These are phyloP conservation scores for Pipra filicauda DNA, from an alignment of 2,113 vertebrate species.

Conservation along the genomic window DNA sequence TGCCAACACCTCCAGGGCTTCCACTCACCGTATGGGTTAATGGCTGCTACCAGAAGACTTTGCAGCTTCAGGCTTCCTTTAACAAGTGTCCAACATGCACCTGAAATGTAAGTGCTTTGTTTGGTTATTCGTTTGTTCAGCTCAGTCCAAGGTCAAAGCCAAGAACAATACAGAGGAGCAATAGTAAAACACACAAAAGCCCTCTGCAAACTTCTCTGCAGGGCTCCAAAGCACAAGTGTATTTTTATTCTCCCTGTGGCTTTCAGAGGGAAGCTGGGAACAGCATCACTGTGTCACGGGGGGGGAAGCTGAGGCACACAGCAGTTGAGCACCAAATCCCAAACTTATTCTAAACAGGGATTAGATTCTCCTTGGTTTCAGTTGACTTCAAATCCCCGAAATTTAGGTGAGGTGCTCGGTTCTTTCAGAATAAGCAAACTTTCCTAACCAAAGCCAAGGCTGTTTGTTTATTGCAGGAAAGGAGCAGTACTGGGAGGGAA, in stretches of 20 bases:
- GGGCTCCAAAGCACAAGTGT: neutral
- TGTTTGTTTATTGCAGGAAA: neutral
- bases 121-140: neutral
- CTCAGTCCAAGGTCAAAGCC: slow-evolving; percentile 42
- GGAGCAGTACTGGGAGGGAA: neutral
- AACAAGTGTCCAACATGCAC: slow-evolving; percentile 4
- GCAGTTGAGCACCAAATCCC: neutral
- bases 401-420: neutral
- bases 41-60: neutral
- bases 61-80: neutral
- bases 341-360: neutral
- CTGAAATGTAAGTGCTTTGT: slow-evolving; percentile 16
- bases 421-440: neutral
- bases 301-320: neutral
- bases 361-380: neutral
- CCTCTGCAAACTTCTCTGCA: neutral
- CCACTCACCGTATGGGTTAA: neutral
- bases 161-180: slow-evolving; percentile 13
- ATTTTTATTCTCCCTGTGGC: neutral
- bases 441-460: neutral
- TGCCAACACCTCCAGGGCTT: neutral
- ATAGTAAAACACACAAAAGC: slow-evolving; percentile 26
- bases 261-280: neutral
- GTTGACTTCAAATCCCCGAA: neutral
- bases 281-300: neutral